A percentile compares a stretch with the other conserved stretches of the same genome.
Conservation (phyloP, 2,113 vertebrate genomes). For the Pseudorasbora parva region DNA sequence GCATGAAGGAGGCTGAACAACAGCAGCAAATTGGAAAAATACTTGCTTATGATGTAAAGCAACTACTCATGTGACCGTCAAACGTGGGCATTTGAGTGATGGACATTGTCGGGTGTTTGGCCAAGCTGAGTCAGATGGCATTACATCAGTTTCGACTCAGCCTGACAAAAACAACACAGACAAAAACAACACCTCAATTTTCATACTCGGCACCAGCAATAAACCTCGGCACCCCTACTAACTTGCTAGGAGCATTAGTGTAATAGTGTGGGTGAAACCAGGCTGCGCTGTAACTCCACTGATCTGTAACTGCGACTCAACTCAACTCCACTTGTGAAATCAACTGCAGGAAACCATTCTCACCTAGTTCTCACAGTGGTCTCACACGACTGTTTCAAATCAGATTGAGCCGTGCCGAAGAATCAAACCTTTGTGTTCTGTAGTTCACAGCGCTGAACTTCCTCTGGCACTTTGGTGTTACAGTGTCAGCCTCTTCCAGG, state of each 20-base stretch:
- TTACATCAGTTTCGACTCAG: slow-evolving; percentile 40
- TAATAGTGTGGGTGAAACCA: slow-evolving; percentile 21
- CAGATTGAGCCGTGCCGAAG: neutral
- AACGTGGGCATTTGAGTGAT: slow-evolving; percentile 44
- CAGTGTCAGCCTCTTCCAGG: slow-evolving; percentile 6
- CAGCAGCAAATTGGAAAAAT: slow-evolving; percentile 64
- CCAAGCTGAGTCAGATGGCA: slow-evolving; percentile 50
- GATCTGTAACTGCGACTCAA: slow-evolving; percentile 13
- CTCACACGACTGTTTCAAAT: neutral
- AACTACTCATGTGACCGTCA: slow-evolving; percentile 75
- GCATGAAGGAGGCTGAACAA: slow-evolving; percentile 66
- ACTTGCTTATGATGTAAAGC: slow-evolving; percentile 64
- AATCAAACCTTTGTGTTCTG: neutral
- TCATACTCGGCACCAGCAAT: neutral
- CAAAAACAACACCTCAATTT: slow-evolving; percentile 15
- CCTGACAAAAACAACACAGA: slow-evolving; percentile 33
- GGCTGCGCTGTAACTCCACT: neutral
- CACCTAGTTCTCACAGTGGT: slow-evolving; percentile 8
- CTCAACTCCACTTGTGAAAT: slow-evolving; percentile 8
- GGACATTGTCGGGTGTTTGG: slow-evolving; percentile 51
- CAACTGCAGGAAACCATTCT: neutral
- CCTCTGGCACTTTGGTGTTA: slow-evolving; percentile 3
- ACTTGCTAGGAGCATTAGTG: neutral
- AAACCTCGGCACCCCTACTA: neutral
- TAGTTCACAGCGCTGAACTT: neutral